Conservation (phyloP, 2,797 vertebrate species). For the Syngnathus acus region DNA sequence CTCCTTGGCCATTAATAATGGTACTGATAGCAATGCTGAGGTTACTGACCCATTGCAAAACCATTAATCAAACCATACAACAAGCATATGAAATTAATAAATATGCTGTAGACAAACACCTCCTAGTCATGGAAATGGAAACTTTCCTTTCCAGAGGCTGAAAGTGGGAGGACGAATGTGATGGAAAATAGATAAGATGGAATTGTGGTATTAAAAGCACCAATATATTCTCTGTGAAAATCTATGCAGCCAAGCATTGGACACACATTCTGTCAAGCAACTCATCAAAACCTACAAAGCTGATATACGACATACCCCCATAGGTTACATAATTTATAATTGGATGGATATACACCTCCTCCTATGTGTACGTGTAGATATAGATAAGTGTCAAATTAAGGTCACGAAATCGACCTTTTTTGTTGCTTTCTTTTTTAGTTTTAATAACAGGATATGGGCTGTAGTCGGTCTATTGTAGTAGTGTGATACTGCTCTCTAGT, state of each 20-base stretch:
- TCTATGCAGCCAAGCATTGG: constrained; percentile 7
- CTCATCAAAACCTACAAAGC: background rate
- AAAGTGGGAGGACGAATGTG: constrained; percentile 38
- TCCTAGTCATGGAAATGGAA: constrained; percentile 18
- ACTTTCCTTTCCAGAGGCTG: constrained; percentile 12
- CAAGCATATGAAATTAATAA: constrained; percentile 64
- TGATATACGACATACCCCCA: background rate
- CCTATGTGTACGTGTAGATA: background rate
- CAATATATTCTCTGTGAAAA: constrained; percentile 13
- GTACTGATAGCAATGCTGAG: constrained; percentile 51
- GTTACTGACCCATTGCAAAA: constrained; percentile 57
- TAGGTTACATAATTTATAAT: too few relatives aligned
- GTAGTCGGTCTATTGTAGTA: background rate
- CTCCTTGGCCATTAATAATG: constrained; percentile 58
- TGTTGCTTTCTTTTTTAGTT: too few relatives aligned
- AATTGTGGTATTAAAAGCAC: constrained; percentile 21
- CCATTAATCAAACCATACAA: constrained; percentile 64
- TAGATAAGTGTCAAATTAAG: background rate
- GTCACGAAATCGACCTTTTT: too few relatives aligned
- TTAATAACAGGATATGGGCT: background rate
- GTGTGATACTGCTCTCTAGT: constrained; percentile 38
- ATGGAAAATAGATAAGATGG: constrained; percentile 36
- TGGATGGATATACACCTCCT: background rate
- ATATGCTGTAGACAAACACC: constrained; percentile 41
- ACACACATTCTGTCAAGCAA: background rate